Evolutionary conservation across 2,113 vertebrate species (phyloP).

Genomic region (Taxidea taxus): DNA sequence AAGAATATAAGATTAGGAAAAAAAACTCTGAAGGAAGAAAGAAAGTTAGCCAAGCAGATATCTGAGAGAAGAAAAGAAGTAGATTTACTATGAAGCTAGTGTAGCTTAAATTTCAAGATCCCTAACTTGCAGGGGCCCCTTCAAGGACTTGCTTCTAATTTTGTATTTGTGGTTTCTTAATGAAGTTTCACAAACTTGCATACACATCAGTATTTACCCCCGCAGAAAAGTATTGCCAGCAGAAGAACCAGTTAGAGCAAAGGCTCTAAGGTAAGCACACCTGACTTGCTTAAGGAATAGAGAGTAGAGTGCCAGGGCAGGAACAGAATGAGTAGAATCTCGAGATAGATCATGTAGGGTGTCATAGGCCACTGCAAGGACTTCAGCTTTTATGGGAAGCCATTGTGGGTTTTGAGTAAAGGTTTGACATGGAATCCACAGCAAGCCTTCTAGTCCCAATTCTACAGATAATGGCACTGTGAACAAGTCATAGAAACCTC

Average conservation of each 20-base stretch:
- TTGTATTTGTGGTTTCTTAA: constrained; percentile 1
- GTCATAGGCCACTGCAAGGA: not conserved
- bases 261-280: not conserved
- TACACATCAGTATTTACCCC: not conserved
- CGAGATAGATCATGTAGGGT: fast-evolving
- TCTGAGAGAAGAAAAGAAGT: not conserved
- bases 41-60: not conserved
- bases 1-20: not conserved
- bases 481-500: not conserved
- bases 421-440: not conserved
- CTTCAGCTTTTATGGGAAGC: not conserved
- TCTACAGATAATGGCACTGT: not conserved
- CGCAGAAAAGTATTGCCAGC: not conserved
- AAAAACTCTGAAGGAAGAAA: constrained; percentile 9
- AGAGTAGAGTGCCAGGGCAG: not conserved
- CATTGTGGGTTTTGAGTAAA: not conserved
- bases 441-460: not conserved
- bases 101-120: not conserved
- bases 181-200: not conserved
- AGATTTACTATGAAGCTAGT: not conserved
- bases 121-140: not conserved
- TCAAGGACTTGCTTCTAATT: not conserved
- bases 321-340: not conserved
- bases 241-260: not conserved
- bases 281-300: not conserved